Evolutionary conservation across 2,797 vertebrate species (phyloP), one percentile per base, ranked within the genome.

Genomic region (Macroramphosus scolopax): DNA sequence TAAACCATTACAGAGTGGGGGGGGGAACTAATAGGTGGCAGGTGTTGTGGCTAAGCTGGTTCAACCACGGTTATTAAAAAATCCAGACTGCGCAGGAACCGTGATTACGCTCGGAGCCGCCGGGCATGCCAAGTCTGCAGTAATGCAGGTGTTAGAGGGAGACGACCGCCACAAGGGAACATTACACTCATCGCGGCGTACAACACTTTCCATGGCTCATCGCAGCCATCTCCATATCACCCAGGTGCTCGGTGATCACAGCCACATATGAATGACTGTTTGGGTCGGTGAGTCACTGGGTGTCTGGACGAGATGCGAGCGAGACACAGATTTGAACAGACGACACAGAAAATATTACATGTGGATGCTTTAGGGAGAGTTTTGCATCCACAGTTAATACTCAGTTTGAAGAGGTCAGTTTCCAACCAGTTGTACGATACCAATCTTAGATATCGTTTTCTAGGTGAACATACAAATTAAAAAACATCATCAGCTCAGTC

Each of bases 191-290:
- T 69, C 43, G 5, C 44, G 3, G 46, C 11, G 15, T 20, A 47
- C 11, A 52, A 43, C 45, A 8, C 52, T 61, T 65, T 68, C 47
- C 61, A 34, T 62, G 63, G 53, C 51, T 80, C 75, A 77, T 56
- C 52, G 20, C 5, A 11, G 25, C 35, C 38, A 42, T 25, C 35
- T 49, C 25, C 13, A 17, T 29, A 38, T 68, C 45, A 31, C 22
- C 68, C 75, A 83, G 81, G 75, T 82, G 72, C 66, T 79, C 45
- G 2, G 47, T 55, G 59, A 57, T 53, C 66, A 25, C 63, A 68
- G 50, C 62, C 43, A 62, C 13, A 51, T 51, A 52, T 51, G 61
- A 73, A 60, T 52, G 31, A 14, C 50, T 54, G 13, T 62, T 46
- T 33, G 38, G 24, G 46, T 58, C 52, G 44, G 33, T 82, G 81